Percentiles rank a stretch among this genome's conserved stretches.
phyloP scores from a whole-genome alignment of 2,797 vertebrate genomes.

The Mus caroli region DNA sequence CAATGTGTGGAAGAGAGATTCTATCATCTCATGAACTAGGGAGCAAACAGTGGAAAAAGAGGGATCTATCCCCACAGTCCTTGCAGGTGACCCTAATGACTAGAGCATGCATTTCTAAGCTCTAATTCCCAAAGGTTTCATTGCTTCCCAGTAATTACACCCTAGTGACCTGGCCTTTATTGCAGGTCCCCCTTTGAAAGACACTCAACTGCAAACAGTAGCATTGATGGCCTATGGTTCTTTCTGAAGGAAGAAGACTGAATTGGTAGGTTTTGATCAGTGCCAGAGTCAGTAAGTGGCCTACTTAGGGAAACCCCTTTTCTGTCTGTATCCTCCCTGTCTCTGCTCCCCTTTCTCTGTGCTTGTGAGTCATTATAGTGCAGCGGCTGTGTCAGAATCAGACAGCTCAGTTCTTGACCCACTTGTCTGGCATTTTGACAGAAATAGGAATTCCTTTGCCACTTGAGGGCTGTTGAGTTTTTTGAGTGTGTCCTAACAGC shows the following conservation, averaged over 20 bases:
- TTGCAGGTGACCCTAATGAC: neutral
- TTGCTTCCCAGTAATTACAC: neutral
- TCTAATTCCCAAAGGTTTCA: neutral
- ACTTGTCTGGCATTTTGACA: constrained; percentile 68
- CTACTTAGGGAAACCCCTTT: neutral
- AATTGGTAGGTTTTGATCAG: neutral
- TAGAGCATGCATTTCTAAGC: neutral
- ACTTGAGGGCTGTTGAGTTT: constrained; percentile 61
- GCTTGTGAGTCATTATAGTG: neutral
- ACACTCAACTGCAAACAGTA: neutral
- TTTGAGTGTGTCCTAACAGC: constrained; percentile 60
- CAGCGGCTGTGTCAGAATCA: neutral
- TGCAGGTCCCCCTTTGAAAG: neutral
- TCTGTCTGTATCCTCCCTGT: neutral
- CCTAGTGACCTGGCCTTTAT: neutral
- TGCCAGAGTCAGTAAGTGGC: neutral
- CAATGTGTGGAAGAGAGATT: neutral
- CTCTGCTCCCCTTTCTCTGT: neutral
- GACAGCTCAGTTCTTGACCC: constrained; percentile 14
- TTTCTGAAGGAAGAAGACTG: neutral
- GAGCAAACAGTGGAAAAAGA: neutral
- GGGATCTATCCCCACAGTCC: no score
- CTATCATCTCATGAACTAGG: neutral
- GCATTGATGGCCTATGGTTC: neutral
- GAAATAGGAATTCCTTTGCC: constrained; percentile 69